Evolutionary conservation across 2,797 vertebrate genomes (phyloP).

Genomic region (Melopsittacus undulatus): DNA sequence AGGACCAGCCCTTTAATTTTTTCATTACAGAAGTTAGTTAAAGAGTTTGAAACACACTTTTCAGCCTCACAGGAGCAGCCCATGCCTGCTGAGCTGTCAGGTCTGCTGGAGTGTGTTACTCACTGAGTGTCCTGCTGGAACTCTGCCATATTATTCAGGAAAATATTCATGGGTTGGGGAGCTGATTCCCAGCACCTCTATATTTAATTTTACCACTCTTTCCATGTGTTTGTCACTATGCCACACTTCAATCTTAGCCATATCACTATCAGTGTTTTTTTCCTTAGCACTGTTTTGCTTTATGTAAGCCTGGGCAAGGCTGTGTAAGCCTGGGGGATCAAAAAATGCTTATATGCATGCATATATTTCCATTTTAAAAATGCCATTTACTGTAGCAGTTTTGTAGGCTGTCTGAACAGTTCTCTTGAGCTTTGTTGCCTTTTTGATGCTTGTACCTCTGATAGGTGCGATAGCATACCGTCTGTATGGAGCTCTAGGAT

Average conservation of each 20-base stretch:
- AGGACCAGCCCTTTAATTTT: not conserved
- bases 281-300: not conserved
- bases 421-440: not conserved
- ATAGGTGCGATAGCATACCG: not conserved
- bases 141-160: not conserved
- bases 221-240: not conserved
- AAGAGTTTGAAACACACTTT: not conserved
- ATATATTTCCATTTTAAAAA: not conserved
- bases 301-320: not conserved
- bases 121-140: not conserved
- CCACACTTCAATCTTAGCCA: not conserved
- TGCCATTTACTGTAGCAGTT: not conserved
- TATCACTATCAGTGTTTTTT: not conserved
- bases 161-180: not conserved
- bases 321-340: not conserved
- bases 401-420: not conserved
- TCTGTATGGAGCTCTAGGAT: not conserved
- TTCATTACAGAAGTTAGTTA: not conserved
- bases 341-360: not conserved
- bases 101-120: not conserved
- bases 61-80: not conserved
- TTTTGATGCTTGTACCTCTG: not conserved
- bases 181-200: not conserved
- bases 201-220: not conserved
- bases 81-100: not conserved